Percentiles rank a stretch among this genome's conserved stretches.
Evolutionary conservation across 2,888 invertebrate species (phyloP).

Genomic region (Amiota minor): DNA sequence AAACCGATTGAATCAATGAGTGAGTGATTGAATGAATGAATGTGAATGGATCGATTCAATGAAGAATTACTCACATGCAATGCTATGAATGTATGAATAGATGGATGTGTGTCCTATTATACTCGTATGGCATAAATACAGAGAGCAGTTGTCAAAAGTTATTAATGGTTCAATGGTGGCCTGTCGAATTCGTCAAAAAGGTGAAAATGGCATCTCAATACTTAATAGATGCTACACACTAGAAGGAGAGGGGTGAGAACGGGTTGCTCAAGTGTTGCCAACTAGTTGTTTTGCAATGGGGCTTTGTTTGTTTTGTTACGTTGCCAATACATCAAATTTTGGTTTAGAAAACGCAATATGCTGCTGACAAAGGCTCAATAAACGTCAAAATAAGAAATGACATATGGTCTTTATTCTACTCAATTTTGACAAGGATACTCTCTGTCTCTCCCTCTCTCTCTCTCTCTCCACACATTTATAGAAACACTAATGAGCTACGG

Average conservation of each 20-base stretch:
- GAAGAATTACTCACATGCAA: no score
- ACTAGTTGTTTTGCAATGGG: neutral
- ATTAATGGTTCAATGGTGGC: conserved; percentile 10
- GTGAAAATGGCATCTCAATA: neutral
- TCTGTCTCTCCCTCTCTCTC: no score
- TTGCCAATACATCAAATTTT: conserved; percentile 13
- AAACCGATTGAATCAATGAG: conserved; percentile 1
- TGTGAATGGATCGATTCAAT: no score
- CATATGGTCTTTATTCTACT: neutral
- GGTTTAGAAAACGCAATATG: conserved; percentile 7
- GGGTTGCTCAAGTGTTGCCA: neutral
- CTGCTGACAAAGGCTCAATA: conserved; percentile 15
- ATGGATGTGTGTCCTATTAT: no score
- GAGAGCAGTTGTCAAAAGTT: conserved; percentile 5
- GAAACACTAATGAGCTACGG: no score
- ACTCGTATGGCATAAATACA: no score
- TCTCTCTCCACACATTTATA: no score
- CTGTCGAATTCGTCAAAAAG: conserved; percentile 13
- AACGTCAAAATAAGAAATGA: conserved; percentile 14
- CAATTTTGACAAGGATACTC: no score
- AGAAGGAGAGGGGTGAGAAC: neutral
- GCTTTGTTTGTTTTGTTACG: neutral
- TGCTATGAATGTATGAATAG: no score
- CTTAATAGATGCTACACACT: neutral
- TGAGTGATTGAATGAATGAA: no score